Conservation (phyloP, 2,797 vertebrate genomes). For the Parotocinclus haroldoi region DNA sequence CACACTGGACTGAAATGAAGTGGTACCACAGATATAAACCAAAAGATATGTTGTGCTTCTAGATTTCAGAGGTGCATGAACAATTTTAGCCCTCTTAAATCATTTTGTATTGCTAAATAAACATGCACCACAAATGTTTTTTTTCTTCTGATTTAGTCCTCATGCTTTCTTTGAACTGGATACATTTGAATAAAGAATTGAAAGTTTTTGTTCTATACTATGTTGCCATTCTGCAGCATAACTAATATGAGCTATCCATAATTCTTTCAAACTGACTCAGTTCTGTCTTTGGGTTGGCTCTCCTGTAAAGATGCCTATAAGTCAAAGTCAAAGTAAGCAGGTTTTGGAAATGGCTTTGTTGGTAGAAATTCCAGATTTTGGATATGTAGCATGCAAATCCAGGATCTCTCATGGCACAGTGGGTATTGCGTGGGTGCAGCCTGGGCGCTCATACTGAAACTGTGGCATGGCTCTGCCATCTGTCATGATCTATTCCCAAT, state of each 20-base stretch:
- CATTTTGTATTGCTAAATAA: not conserved
- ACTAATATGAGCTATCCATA: conserved; percentile 23
- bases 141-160: not conserved
- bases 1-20: conserved; percentile 3
- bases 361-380: conserved; percentile 15
- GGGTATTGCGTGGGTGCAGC: conserved; percentile 59
- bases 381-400: conserved; percentile 22
- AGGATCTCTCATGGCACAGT: conserved; percentile 38
- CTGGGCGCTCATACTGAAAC: conserved; percentile 62
- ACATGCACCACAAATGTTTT: not conserved
- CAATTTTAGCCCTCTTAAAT: conserved; percentile 9
- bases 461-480: conserved; percentile 68
- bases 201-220: not conserved
- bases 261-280: conserved; percentile 17
- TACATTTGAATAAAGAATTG: too few relatives aligned
- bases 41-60: too few relatives aligned
- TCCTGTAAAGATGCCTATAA: conserved; percentile 8
- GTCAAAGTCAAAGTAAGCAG: conserved; percentile 9
- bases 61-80: too few relatives aligned
- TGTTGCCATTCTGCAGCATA: conserved; percentile 8
- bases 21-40: not conserved
- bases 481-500: conserved; percentile 72
- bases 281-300: conserved; percentile 6
- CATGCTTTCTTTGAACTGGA: too few relatives aligned
- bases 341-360: conserved; percentile 23